phyloP scores from a whole-genome alignment of 1,140 invertebrate genomes.

The Drosophila suzukii region DNA sequence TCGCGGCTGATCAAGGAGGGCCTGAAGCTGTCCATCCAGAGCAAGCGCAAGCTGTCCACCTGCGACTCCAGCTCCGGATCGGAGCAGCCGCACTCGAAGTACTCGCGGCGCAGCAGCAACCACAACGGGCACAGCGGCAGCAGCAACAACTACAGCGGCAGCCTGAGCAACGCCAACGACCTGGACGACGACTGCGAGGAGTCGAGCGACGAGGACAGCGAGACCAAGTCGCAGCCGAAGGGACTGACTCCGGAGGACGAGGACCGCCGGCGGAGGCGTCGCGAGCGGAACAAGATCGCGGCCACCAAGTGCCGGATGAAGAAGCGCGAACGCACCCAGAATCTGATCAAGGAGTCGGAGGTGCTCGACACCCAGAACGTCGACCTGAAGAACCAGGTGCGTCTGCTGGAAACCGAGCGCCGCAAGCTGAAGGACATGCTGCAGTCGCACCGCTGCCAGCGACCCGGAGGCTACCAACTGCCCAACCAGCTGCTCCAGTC shows the following conservation, averaged over 20 bases:
- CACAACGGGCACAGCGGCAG: slow-evolving; percentile 18
- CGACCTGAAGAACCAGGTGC: slow-evolving; percentile 92
- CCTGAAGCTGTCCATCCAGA: slow-evolving; percentile 95
- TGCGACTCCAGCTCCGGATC: slow-evolving; percentile 86
- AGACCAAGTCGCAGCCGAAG: slow-evolving; percentile 70
- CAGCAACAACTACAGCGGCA: slow-evolving; percentile 24
- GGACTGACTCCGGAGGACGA: slow-evolving; percentile 95
- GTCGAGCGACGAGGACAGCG: slow-evolving; percentile 76
- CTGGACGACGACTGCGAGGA: slow-evolving; percentile 76
- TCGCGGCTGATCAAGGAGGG: slow-evolving; percentile 96
- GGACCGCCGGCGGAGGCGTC: slow-evolving; percentile 91
- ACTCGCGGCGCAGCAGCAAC: slow-evolving; percentile 54
- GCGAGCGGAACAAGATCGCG: slow-evolving; percentile 97
- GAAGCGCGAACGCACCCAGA: slow-evolving; percentile 95
- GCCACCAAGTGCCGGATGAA: slow-evolving; percentile 97
- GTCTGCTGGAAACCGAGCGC: slow-evolving; percentile 87
- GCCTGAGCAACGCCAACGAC: slow-evolving; percentile 32
- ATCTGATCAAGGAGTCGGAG: slow-evolving; percentile 94
- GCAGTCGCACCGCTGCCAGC: slow-evolving; percentile 85
- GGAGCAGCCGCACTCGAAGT: slow-evolving; percentile 85
- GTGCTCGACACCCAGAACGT: slow-evolving; percentile 94
- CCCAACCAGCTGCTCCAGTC: slow-evolving; percentile 72
- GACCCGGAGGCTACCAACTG: slow-evolving; percentile 81
- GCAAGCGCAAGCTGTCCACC: slow-evolving; percentile 90
- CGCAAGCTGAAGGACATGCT: slow-evolving; percentile 88